Conservation (phyloP, 2,113 vertebrate species). For the Struthio camelus region DNA sequence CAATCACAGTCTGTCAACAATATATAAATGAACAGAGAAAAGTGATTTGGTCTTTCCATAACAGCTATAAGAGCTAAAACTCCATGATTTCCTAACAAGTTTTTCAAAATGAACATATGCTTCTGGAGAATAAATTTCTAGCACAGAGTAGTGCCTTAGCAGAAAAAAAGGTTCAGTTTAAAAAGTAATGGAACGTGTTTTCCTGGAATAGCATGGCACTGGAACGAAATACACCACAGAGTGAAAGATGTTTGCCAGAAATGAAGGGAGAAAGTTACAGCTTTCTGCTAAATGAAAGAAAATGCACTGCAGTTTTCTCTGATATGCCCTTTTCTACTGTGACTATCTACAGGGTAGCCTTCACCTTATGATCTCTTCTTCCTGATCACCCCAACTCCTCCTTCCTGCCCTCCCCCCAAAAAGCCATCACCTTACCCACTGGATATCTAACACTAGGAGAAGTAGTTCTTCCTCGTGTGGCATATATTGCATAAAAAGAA, state of each 20-base stretch:
- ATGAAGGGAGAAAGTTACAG: background rate
- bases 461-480: background rate
- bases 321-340: background rate
- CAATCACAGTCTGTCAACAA: slow-evolving; percentile 9
- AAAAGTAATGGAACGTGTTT: background rate
- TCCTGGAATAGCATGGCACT: background rate
- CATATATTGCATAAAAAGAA: background rate
- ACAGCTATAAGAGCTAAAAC: background rate
- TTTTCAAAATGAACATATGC: background rate
- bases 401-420: background rate
- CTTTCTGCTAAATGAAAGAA: slow-evolving; percentile 23
- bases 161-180: background rate
- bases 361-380: background rate
- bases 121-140: background rate
- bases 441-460: background rate
- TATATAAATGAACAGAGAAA: background rate
- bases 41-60: background rate
- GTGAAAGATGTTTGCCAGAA: slow-evolving; percentile 20
- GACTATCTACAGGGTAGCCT: background rate
- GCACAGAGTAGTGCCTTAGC: background rate
- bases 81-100: background rate
- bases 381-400: background rate
- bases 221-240: background rate
- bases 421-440: background rate
- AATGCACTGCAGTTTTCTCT: background rate